Base-by-base conservation (phyloP, 2,888 invertebrate species). In the Chymomyza procnemis region DNA sequence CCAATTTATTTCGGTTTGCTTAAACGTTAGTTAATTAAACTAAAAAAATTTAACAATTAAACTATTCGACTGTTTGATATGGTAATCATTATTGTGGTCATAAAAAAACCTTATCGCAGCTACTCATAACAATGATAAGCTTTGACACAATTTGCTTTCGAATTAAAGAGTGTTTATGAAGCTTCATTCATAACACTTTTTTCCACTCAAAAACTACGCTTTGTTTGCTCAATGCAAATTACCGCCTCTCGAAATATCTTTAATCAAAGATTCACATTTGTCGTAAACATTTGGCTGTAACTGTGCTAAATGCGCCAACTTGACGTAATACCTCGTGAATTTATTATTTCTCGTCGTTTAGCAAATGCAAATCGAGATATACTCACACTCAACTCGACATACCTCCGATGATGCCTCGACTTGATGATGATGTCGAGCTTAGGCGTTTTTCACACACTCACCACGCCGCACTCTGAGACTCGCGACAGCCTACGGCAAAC, bases 381-480 rank as follows among this genome's bases (percentile, higher is more conserved):
- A 34, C 34, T 41, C 34, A 41, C 34, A 41, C 34, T 41, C 26
- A 67, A 66, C 69, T 65, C 60, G 66, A 66, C 64, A n/a, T n/a
- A n/a, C n/a, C n/a, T n/a, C n/a, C n/a, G n/a, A n/a, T n/a, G n/a
- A n/a, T n/a, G n/a, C n/a, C 63, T 64, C 16, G 57, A 26, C 34
- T 52, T 55, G 22, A 21, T 14, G 34, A 8, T 60, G 75, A 21
- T 14, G 34, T 12, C 57, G 75, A 76, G 86, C 76, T 85, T 74
- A 68, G 81, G 81, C 75, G 81, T 85, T 85, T 82, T 82, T 82
- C 81, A 76, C 81, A 82, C 81, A 85, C 74, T 74, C 74, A 67
- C 74, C 74, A 60, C 63, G 48, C 63, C 59, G 61, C 72, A 61
- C 61, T 54, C 60, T 41, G 30, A 26, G 19, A 62, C 50, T 50